Conservation (phyloP, 2,113 vertebrate genomes). For the Odocoileus hemionus region DNA sequence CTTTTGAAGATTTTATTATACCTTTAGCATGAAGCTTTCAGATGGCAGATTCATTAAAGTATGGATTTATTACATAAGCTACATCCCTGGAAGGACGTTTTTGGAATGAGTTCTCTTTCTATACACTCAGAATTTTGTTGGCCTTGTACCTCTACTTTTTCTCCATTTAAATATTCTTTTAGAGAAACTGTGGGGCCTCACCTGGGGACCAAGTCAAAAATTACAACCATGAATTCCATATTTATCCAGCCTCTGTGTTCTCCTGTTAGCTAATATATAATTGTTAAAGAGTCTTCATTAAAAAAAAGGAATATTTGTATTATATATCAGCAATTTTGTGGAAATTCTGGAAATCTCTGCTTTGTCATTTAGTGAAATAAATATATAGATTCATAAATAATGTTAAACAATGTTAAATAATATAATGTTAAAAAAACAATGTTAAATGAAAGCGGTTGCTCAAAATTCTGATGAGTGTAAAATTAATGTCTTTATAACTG, state of each 20-base stretch:
- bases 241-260: background rate
- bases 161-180: background rate
- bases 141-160: background rate
- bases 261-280: background rate
- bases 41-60: background rate
- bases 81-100: background rate
- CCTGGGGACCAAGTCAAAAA: background rate
- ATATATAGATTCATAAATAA: background rate
- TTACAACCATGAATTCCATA: background rate
- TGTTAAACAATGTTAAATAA: background rate
- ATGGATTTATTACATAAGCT: background rate
- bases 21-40: background rate
- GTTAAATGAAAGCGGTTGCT: background rate
- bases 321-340: background rate
- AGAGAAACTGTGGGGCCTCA: background rate
- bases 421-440: background rate
- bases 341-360: background rate
- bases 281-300: background rate
- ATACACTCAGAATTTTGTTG: background rate
- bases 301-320: background rate
- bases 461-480: background rate
- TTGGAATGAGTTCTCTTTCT: background rate
- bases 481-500: background rate
- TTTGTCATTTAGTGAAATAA: slow-evolving; percentile 12
- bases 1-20: background rate